Evolutionary conservation across 2,113 vertebrate genomes (phyloP).

Genomic region (Corythornis madagascariensis): DNA sequence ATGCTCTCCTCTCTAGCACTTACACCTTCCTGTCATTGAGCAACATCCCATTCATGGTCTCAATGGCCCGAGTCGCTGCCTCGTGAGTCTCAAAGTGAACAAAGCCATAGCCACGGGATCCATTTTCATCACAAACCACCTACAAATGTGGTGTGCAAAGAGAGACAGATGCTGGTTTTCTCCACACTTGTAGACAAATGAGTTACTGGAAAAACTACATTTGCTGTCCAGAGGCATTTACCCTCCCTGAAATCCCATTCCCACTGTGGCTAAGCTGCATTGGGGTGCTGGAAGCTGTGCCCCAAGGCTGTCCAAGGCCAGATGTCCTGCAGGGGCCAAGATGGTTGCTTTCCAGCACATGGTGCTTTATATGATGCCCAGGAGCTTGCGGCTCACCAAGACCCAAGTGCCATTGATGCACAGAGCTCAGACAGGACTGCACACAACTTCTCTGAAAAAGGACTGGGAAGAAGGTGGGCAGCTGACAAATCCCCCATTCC

Average conservation of each 20-base stretch:
- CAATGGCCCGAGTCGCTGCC: constrained; percentile 89
- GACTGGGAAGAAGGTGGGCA: background rate
- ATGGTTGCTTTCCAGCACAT: background rate
- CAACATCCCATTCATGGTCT: constrained; percentile 97
- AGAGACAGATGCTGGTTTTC: background rate
- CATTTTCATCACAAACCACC: constrained; percentile 94
- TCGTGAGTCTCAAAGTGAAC: constrained; percentile 97
- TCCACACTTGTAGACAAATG: accelerated
- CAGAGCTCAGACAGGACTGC: background rate
- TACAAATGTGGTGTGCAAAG: background rate
- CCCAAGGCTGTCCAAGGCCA: background rate
- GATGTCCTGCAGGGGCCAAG: background rate
- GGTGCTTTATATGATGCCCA: background rate
- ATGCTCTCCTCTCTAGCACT: background rate
- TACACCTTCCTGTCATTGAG: constrained; percentile 98
- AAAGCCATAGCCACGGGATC: constrained; percentile 95
- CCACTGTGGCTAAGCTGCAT: accelerated
- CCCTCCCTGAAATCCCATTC: background rate
- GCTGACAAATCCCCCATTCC: background rate
- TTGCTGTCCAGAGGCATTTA: background rate
- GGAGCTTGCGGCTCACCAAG: background rate
- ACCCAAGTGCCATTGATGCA: accelerated
- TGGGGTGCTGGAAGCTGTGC: background rate
- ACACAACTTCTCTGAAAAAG: background rate
- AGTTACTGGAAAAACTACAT: background rate